Percentiles rank a stretch among this genome's conserved stretches.
These are phyloP conservation scores for Solea solea DNA, from an alignment of 2,113 vertebrate species.

Conservation along the genomic window DNA sequence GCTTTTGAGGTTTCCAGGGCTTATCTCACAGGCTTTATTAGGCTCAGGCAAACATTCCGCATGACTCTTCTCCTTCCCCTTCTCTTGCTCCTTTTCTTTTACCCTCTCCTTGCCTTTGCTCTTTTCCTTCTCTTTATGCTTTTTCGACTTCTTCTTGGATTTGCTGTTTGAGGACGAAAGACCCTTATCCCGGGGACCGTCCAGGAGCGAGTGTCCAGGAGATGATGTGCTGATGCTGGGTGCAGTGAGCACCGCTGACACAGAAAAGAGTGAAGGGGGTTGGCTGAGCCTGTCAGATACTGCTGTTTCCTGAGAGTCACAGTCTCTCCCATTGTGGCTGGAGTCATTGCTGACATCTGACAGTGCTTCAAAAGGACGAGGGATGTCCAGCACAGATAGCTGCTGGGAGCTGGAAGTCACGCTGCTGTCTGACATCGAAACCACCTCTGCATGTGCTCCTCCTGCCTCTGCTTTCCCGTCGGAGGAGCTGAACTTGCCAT, in stretches of 20 bases:
- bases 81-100: conserved; percentile 59
- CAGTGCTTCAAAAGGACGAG: conserved; percentile 86
- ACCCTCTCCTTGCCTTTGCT: conserved; percentile 81
- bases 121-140: conserved; percentile 93
- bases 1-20: conserved; percentile 72
- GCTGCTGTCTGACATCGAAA: conserved; percentile 52
- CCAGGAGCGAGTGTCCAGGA: conserved; percentile 50
- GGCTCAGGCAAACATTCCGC: conserved; percentile 67
- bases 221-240: conserved; percentile 44
- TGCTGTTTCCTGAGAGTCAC: conserved; percentile 80
- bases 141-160: conserved; percentile 93
- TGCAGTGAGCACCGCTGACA: conserved; percentile 8
- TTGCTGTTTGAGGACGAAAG: conserved; percentile 79
- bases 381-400: conserved; percentile 83
- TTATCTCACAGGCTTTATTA: conserved; percentile 74
- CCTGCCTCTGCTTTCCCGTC: conserved; percentile 83
- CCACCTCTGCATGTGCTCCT: conserved; percentile 32
- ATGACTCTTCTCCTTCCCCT: conserved; percentile 46
- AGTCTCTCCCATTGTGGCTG: conserved; percentile 88
- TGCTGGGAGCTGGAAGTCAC: conserved; percentile 73
- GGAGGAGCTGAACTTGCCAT: conserved; percentile 86
- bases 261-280: conserved; percentile 63
- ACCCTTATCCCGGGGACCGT: conserved; percentile 64
- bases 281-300: conserved; percentile 79
- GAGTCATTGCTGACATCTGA: conserved; percentile 91